These are phyloP conservation scores for Xanthorhoe spadicearia DNA, from an alignment of 2,888 invertebrate genomes.

Conservation along the genomic window DNA sequence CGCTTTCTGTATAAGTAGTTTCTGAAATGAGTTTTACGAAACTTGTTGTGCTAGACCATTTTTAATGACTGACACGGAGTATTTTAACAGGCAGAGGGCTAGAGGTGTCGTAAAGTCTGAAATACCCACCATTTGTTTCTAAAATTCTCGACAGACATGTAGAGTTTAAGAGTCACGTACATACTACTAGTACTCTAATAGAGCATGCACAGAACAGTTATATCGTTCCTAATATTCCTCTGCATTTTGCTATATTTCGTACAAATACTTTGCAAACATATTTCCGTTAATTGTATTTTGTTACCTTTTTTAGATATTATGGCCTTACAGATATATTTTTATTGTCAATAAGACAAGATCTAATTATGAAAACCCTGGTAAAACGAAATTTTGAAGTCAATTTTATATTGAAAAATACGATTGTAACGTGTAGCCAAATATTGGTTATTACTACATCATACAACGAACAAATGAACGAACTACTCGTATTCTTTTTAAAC, in stretches of 20 bases:
- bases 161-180: background rate
- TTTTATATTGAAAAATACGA: too few species aligned
- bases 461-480: too few species aligned
- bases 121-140: background rate
- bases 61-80: background rate
- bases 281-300: background rate
- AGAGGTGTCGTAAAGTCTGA: background rate
- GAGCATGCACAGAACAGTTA: background rate
- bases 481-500: too few species aligned
- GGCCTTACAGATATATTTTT: too few species aligned
- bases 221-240: background rate
- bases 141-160: background rate
- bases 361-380: too few species aligned
- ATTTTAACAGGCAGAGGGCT: background rate
- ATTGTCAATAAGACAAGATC: too few species aligned
- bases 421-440: too few species aligned
- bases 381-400: background rate
- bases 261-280: background rate
- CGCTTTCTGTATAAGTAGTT: background rate
- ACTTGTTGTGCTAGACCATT: background rate
- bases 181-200: background rate
- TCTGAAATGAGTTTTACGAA: background rate
- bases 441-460: too few species aligned
- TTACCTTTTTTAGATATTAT: too few species aligned
- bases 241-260: background rate